Evolutionary conservation across 2,113 vertebrate species (phyloP), one percentile per base, ranked within the genome.

Genomic region (Calidris pygmaea): DNA sequence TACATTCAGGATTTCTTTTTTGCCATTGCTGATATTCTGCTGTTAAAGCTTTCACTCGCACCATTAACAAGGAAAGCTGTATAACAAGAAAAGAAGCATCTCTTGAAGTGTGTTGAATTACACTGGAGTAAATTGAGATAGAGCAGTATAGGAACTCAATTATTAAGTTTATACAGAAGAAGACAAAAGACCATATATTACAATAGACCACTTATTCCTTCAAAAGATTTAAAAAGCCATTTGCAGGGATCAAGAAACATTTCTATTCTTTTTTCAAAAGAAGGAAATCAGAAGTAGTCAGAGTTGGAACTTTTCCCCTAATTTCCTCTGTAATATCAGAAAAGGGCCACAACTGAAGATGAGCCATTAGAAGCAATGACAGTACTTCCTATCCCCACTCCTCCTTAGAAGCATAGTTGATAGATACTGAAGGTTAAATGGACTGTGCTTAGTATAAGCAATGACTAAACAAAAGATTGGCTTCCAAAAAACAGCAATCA

Each of bases 1-100:
- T 98, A 98, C 98, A 4, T 92, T 98, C 96, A 81, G 97, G 98
- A 68, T 16, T 90, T 95, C 67, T 96, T 10, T 45, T 66, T 23
- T 97, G 90, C 97, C 96, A 98, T 5, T 97, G 93, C 66, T 3
- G 70, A 55, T 34, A 68, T 70, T 98, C 97, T 5, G 23, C 94
- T n/a, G 67, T 23, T 85, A 98, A 90, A 93, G 82, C 82, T 82
- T 97, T 98, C 60, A 68, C 13, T 48, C 7, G 91, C 88, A 79
- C 79, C 70, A 86, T 74, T 91, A 97, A 96, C 72, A 98, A 50
- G 50, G 96, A 86, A 16, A 97, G 11, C 98, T 98, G 94, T 55
- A 29, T 59, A 93, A 95, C 17, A 87, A 90, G 37, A 92, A 77
- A 82, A 95, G 14, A 93, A 59, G 34, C 48, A 87, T 45, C 26